Evolutionary conservation across 2,113 vertebrate genomes (phyloP).

Genomic region (Colaptes auratus): DNA sequence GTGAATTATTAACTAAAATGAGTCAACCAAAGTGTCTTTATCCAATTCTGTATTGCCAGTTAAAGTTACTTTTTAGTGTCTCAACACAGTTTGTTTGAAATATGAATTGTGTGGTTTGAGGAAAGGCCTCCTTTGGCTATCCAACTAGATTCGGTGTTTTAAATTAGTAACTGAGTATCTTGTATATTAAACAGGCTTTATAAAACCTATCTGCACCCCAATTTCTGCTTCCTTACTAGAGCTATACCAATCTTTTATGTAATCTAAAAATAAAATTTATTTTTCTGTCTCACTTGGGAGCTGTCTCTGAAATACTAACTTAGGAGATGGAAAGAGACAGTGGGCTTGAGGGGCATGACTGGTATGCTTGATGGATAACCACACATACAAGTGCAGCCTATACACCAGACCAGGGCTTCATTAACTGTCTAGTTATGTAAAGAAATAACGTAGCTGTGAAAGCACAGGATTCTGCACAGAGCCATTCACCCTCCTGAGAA

Average conservation of each 20-base stretch:
- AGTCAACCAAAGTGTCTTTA: background rate
- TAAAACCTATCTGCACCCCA: background rate
- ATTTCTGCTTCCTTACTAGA: background rate
- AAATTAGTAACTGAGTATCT: background rate
- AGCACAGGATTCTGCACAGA: background rate
- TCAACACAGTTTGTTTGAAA: background rate
- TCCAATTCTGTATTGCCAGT: background rate
- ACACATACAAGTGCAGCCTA: background rate
- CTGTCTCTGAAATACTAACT: background rate
- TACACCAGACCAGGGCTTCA: background rate
- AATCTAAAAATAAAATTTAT: background rate
- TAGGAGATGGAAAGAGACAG: background rate
- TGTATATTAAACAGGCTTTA: background rate
- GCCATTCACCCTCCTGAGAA: fast-evolving
- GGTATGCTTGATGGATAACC: background rate
- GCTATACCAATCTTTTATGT: background rate
- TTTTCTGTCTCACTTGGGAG: background rate
- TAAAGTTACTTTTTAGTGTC: background rate
- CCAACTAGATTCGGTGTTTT: background rate
- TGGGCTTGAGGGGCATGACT: background rate
- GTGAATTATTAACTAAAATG: slow-evolving; percentile 17
- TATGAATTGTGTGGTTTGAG: background rate
- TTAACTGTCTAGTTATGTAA: background rate
- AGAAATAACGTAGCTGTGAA: background rate
- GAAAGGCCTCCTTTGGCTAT: background rate